phyloP scores from a whole-genome alignment of 2,888 invertebrate species.

The Drosophila demipolita region DNA sequence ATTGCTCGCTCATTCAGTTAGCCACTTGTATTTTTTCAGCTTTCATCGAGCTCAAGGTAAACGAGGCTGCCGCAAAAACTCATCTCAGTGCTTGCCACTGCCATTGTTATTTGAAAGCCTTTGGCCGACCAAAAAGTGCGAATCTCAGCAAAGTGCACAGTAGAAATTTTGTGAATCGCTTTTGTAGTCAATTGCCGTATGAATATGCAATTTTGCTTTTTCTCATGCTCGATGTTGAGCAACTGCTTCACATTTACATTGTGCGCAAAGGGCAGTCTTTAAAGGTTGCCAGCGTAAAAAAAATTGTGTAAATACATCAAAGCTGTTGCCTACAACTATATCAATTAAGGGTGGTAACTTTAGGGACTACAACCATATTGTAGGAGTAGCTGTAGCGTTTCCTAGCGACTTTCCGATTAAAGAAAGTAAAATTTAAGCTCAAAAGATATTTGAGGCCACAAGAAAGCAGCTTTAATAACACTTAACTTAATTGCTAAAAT shows the following conservation, averaged over 20 bases:
- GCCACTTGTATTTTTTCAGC: conserved; percentile 36
- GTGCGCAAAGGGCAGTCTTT: conserved; percentile 5
- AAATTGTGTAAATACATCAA: conserved; percentile 22
- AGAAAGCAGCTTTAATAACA: conserved; percentile 14
- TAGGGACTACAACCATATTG: not conserved
- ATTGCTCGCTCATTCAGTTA: conserved; percentile 25
- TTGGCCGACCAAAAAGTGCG: not conserved
- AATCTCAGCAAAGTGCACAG: conserved; percentile 33
- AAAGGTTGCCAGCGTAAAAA: conserved; percentile 5
- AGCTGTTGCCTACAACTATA: conserved; percentile 27
- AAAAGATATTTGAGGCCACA: not conserved
- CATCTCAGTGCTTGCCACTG: conserved; percentile 7
- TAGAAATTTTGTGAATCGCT: conserved; percentile 30
- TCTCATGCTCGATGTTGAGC: not conserved
- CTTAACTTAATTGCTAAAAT: conserved; percentile 34
- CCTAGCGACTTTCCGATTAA: not conserved
- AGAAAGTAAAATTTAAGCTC: not conserved
- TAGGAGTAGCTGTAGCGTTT: not conserved
- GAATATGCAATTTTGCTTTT: conserved; percentile 62
- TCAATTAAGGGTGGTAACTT: conserved; percentile 16
- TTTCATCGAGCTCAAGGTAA: conserved; percentile 39
- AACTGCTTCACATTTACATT: conserved; percentile 35
- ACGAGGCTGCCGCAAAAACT: conserved; percentile 22
- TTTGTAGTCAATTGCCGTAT: conserved; percentile 55
- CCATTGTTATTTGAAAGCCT: conserved; percentile 37